Conservation (phyloP, 2,113 vertebrate species). For the Neodontobutis hainanensis region DNA sequence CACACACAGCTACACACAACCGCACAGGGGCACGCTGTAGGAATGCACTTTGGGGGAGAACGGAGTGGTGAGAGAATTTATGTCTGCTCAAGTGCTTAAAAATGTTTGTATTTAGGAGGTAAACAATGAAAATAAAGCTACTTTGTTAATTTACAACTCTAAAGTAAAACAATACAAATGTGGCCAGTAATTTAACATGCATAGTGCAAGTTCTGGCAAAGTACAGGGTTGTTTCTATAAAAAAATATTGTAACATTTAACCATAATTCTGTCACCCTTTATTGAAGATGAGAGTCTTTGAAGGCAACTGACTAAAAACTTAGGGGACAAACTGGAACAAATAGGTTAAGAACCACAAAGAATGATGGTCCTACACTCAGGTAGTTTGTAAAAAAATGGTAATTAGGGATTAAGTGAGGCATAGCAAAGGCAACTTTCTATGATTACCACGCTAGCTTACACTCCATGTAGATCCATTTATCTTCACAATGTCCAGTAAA, state of each 20-base stretch:
- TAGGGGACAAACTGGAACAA: too few species aligned
- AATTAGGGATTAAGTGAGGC: too few species aligned
- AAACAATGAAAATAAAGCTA: not conserved
- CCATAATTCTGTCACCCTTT: not conserved
- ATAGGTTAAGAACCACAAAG: too few species aligned
- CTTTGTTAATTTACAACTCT: not conserved
- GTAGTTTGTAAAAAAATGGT: too few species aligned
- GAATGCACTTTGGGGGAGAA: not conserved
- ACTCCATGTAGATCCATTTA: too few species aligned
- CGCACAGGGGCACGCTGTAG: not conserved
- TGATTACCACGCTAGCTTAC: too few species aligned
- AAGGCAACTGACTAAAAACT: too few species aligned
- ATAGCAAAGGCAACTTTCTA: too few species aligned
- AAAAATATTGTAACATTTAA: not conserved
- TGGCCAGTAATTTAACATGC: constrained; percentile 3
- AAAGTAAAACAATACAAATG: not conserved
- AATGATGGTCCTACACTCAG: too few species aligned
- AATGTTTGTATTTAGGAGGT: not conserved
- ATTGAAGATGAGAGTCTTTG: too few species aligned
- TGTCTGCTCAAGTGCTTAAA: constrained; percentile 14
- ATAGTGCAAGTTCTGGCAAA: not conserved
- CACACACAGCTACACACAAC: constrained; percentile 4
- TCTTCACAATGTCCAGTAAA: too few species aligned
- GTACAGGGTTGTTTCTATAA: too few species aligned
- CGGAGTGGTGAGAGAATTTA: constrained; percentile 27